Evolutionary conservation across 2,113 vertebrate species (phyloP).

Genomic region (Mus musculus): GRCm39 chr7:4481001-4481500

Average conservation of each 20-base stretch:
- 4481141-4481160: slow-evolving; percentile 78
- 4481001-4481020: neutral
- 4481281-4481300: slow-evolving; percentile 91
- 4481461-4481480: accelerated
- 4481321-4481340: too few species aligned
- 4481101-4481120: neutral
- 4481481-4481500: neutral
- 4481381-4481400: too few species aligned
- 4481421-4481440: accelerated
- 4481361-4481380: neutral
- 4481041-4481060: neutral
- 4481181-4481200: slow-evolving; percentile 76
- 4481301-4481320: slow-evolving; percentile 87
- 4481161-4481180: slow-evolving; percentile 78
- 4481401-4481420: neutral
- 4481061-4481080: neutral
- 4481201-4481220: slow-evolving; percentile 34
- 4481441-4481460: neutral
- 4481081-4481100: neutral
- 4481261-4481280: slow-evolving; percentile 84
- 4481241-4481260: slow-evolving; percentile 86
- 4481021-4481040: neutral
- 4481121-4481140: slow-evolving; percentile 60
- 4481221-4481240: slow-evolving; percentile 71
- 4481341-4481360: accelerated